Conservation (phyloP, 2,888 invertebrate genomes). For the Rotaria macrura region DNA sequence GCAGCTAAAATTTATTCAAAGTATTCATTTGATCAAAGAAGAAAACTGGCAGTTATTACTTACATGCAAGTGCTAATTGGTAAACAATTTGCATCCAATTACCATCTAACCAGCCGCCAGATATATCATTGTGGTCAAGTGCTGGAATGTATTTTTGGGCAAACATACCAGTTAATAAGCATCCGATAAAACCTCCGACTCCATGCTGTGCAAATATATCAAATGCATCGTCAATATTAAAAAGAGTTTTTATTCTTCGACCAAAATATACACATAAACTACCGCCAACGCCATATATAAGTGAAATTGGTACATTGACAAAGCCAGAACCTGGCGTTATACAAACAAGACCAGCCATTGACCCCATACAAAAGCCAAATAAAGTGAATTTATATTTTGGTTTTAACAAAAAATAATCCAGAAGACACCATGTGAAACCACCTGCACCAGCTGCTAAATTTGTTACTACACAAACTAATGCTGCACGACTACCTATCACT, state of each 20-base stretch:
- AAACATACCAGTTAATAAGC: conserved; percentile 19
- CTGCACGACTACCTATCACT: not conserved
- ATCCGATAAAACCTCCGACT: not conserved
- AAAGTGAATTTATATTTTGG: not conserved
- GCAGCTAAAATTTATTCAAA: not conserved
- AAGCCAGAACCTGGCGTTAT: conserved; percentile 18
- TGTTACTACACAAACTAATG: not conserved
- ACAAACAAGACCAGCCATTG: conserved; percentile 13
- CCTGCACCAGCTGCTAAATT: conserved; percentile 1
- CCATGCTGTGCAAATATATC: conserved; percentile 21
- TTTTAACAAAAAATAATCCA: not conserved
- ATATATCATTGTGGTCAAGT: not conserved
- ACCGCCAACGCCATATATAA: not conserved
- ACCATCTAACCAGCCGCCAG: conserved; percentile 23
- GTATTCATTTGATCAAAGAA: no score
- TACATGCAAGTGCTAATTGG: not conserved
- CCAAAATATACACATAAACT: not conserved
- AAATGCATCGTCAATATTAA: conserved; percentile 12
- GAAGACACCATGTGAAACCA: conserved; percentile 19
- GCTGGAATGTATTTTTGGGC: conserved; percentile 17
- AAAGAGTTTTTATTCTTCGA: not conserved
- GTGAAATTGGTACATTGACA: not conserved
- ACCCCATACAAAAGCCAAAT: conserved; percentile 20
- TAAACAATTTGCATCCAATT: not conserved
- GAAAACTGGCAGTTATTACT: not conserved